Conservation (phyloP, 2,888 invertebrate genomes). For the Oxyscelio sp. region DNA sequence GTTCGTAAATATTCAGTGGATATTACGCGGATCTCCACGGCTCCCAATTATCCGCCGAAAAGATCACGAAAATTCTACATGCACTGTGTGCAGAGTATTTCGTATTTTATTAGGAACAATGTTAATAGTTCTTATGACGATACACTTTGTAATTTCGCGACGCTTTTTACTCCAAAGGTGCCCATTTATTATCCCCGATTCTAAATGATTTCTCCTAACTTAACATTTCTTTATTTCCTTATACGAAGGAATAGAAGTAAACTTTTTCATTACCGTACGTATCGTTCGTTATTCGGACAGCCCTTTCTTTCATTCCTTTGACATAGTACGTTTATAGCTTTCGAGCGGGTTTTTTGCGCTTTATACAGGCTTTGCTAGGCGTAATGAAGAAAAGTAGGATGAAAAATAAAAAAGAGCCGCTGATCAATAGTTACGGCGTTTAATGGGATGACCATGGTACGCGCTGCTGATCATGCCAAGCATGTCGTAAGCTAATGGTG, state of each 20-base stretch:
- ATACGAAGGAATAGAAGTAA: neutral
- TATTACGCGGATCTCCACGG: no score
- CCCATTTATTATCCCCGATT: no score
- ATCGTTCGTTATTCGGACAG: conserved; percentile 45
- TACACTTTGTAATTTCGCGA: no score
- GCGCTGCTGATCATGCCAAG: conserved; percentile 58
- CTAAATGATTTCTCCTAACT: no score
- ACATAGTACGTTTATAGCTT: conserved; percentile 40
- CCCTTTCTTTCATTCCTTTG: conserved; percentile 51
- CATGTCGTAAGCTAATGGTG: conserved; percentile 52
- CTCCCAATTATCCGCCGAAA: no score
- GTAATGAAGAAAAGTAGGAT: conserved; percentile 28
- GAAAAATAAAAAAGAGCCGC: conserved; percentile 6
- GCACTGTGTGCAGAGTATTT: no score
- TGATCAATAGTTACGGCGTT: conserved; percentile 57
- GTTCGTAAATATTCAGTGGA: no score
- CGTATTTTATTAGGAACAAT: no score
- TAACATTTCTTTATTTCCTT: no score
- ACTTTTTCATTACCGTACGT: conserved; percentile 30
- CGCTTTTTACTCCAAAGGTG: no score
- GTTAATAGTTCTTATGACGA: no score
- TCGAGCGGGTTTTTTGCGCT: conserved; percentile 36
- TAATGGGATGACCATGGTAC: conserved; percentile 66
- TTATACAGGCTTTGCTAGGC: conserved; percentile 29
- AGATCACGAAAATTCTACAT: no score